Base-by-base conservation (phyloP, 1,140 invertebrate species). In the Eumeta japonica region DNA sequence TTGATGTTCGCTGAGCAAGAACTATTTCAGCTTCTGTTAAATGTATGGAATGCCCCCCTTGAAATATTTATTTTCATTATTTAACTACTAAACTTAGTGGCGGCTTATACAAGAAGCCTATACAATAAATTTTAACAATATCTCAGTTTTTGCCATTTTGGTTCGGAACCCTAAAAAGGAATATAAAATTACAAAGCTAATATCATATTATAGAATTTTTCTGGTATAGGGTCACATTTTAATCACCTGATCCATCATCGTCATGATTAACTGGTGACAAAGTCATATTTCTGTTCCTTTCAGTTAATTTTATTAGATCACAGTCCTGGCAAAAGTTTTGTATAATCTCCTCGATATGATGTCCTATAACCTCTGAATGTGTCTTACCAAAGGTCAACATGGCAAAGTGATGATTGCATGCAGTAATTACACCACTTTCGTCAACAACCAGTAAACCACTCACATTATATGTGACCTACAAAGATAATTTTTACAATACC, bases 341-440 rank as follows among this genome's bases (percentile, higher is more conserved):
- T 31, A 80, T 71, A 16, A 80, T 68, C 14, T 76, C 62, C 9
- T 75, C 72, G 12, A 80, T 78, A 29, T 76, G 81, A 55, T 81
- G 79, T 12, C 80, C 81, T 13, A 83, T 60, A 0, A 86, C 76
- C 45, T 84, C 80, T 0, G 68, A 59, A 45, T 80, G 75, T 0
- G 75, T 53, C 53, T 84, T 85, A 5, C 84, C 83, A 55, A 85
- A 84, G 10, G 84, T 78, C 16, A 85, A 58, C 52, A 79, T 77
- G 0, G 83, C 77, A 50, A 86, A 85, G 51, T 83, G 82, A 45
- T 83, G 79, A 56, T 86, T 86, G 43, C 82, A 82, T 10, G 80
- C 81, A 10, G 81, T 78, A 35, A 86, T 81, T n/a, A 73, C 71
- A 3, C 80, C 82, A 40, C 75, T 63, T 7, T 82, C 80, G 37